phyloP scores from a whole-genome alignment of 2,888 invertebrate species.

The Xestia ashworthii region DNA sequence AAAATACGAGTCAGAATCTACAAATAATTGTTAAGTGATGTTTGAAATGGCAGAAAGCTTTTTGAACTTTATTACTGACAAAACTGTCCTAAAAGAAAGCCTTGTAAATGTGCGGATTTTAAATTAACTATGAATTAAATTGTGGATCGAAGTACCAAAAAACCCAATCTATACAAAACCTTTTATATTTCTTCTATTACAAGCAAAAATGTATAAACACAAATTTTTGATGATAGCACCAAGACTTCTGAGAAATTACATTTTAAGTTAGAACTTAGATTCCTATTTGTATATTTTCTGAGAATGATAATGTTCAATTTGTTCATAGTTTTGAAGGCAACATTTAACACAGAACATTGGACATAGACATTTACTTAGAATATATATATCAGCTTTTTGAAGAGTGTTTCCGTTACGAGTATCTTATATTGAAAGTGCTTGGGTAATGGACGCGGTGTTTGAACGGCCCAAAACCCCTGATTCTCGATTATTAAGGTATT shows the following conservation, averaged over 20 bases:
- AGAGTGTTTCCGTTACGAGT: not conserved
- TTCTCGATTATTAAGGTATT: not conserved
- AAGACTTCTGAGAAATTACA: not conserved
- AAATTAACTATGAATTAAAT: not conserved
- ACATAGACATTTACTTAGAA: not conserved
- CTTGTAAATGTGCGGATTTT: not conserved
- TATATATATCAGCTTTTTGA: not conserved
- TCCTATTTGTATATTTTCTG: conserved; percentile 31
- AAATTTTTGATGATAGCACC: too few species aligned
- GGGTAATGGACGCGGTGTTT: not conserved
- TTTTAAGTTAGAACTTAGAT: conserved; percentile 11
- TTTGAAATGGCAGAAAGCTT: not conserved
- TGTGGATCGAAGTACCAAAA: not conserved
- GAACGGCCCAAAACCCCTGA: not conserved
- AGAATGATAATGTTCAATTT: not conserved
- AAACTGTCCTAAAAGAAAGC: not conserved
- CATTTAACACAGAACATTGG: conserved; percentile 2
- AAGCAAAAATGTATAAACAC: too few species aligned
- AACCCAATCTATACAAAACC: not conserved
- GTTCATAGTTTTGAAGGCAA: conserved; percentile 7
- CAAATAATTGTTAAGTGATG: not conserved
- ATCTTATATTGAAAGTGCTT: not conserved
- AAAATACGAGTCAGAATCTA: not conserved
- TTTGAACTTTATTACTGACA: not conserved
- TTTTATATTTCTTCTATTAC: not conserved